Evolutionary conservation across 2,113 vertebrate genomes (phyloP), one percentile per base, ranked within the genome.

Genomic region (Lucifuga dentata): DNA sequence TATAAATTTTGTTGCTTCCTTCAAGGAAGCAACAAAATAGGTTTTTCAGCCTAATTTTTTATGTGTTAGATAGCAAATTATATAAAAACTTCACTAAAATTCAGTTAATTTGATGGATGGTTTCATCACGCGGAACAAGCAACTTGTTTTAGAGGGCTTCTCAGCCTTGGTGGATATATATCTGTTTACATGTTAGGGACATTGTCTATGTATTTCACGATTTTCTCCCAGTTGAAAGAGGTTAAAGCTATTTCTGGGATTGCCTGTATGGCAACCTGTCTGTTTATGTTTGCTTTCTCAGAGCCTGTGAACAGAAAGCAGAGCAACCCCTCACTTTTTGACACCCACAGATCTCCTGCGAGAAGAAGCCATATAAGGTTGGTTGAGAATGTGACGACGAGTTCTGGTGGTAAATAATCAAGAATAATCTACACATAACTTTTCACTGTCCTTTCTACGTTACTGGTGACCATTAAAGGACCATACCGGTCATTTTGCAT

Each of bases 291-390:
- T 73, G 11, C 32, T 9, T 33, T 77, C 51, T 52, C 85, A 99
- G 98, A 97, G 88, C 98, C 98, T 68, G 96, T 96, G 85, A 98
- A 97, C 93, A 95, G 97, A 76, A 98, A 96, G 88, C 98, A 97
- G 90, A 96, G 95, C 87, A 96, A 96, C 89, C 95, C 93, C 67
- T 93, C 97, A 0, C 90, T 99, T 55, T 99, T 99, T 90, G 98
- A 98, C 91, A 98, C 98, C 50, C 97, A 97, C 79, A 94, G 96
- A 90, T 99, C 98, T 88, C 96, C 97, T 91, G 98, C 98, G 60
- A 94, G 98, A 93, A 96, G 96, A 96, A 98, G 97, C 91, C 98
- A 98, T 95, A 98, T 99, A 86, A 95, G 97, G 98, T 98, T 86
- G 73, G 71, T 64, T 2, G 35, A 45, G 15, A 43, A 23, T 9